Conservation (phyloP, 2,797 vertebrate species). For the Rousettus madagascariensis region DNA sequence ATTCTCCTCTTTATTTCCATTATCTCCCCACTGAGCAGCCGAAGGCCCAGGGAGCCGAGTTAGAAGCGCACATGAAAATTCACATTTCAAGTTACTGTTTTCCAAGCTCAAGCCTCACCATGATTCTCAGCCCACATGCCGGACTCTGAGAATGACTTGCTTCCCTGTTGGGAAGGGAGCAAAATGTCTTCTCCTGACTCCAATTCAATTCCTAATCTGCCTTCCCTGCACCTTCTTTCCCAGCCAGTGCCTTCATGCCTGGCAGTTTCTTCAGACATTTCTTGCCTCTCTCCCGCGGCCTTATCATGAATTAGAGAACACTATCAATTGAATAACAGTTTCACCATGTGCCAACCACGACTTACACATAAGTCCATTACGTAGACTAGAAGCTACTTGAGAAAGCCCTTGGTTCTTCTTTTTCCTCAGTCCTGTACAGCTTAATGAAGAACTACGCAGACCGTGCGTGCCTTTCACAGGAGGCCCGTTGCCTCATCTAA, state of each 20-base stretch:
- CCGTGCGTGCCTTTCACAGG: constrained; percentile 12
- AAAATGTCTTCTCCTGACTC: not conserved
- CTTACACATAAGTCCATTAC: not conserved
- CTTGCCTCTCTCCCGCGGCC: not conserved
- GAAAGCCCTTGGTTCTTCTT: constrained; percentile 34
- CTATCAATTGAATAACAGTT: constrained; percentile 21
- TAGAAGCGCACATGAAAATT: not conserved
- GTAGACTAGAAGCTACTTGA: constrained; percentile 29
- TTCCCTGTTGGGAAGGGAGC: constrained; percentile 3
- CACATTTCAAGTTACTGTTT: constrained; percentile 31
- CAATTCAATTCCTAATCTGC: not conserved
- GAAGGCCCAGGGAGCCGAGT: not conserved
- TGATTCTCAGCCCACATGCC: not conserved
- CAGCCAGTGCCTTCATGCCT: not conserved
- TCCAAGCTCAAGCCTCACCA: not conserved
- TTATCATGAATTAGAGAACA: constrained; percentile 36
- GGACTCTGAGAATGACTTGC: not conserved
- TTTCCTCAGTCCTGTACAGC: not conserved
- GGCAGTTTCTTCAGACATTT: constrained; percentile 13
- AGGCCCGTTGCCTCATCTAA: not conserved
- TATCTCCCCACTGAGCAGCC: not conserved
- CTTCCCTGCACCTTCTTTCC: constrained; percentile 14
- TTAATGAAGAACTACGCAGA: not conserved
- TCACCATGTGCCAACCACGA: not conserved
- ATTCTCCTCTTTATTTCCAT: not conserved